Base-by-base conservation (phyloP, 2,797 vertebrate genomes). In the Mareca penelope region DNA sequence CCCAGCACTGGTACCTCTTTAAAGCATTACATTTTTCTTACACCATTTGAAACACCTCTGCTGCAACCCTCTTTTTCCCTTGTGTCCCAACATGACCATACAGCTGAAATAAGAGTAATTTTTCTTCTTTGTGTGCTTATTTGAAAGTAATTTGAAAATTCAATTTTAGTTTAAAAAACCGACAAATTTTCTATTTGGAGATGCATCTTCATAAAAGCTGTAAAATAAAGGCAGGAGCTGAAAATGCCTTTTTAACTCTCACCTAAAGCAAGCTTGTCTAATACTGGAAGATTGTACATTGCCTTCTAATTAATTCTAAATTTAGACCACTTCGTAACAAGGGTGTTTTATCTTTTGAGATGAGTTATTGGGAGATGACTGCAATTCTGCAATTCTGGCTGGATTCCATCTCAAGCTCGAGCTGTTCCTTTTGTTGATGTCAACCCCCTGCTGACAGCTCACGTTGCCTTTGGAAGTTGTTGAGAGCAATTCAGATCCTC, bases 341-440 rank as follows among this genome's bases (percentile, higher is more conserved):
- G 72, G 26, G 29, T 92, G 65, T 92, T 93, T 89, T 88, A 80
- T 95, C 89, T 90, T 94, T 93, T 88, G 89, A 88, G 73, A 88
- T 77, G 80, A 86, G 40, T 92, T 96, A 70, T 7, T 92, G 87
- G 88, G 73, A 91, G 67, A 88, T 94, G 88, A 86, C 94, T 96
- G 88, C 82, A 93, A 4, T 81, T 90, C 87, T 95, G 92, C 82
- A 92, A 4, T 81, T 90, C 85, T 95, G 92, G 70, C 88, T 86
- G 75, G 71, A 71, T 93, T 95, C 92, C 80, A 84, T 86, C 64
- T 93, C 80, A 64, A 35, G 48, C 70, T 57, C 48, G 91, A 96
- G 77, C 82, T 88, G 80, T 92, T 96, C 73, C 89, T 96, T 96
- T 96, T 85, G 64, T 77, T 91, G 85, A 40, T 88, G 85, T 95